A percentile compares a stretch with the other conserved stretches of the same genome.
Evolutionary conservation across 2,888 invertebrate genomes (phyloP).

Genomic region (Callyntrura sp.): DNA sequence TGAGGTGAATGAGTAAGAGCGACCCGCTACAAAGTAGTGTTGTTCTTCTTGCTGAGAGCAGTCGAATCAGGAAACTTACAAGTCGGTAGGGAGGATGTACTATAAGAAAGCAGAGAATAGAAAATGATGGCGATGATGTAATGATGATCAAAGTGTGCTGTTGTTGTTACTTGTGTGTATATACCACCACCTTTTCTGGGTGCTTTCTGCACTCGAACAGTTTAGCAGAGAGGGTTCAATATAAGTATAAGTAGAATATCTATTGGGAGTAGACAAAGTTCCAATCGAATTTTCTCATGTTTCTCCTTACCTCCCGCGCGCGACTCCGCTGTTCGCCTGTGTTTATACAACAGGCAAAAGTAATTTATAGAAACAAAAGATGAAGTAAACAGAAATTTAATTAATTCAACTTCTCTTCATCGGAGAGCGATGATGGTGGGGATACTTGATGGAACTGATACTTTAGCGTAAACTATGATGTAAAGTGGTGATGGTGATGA

Average conservation of each 20-base stretch:
- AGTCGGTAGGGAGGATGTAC: neutral
- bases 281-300: conserved; percentile 59
- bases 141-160: conserved; percentile 27
- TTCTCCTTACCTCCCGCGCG: no score
- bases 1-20: neutral
- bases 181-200: conserved; percentile 14
- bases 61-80: neutral
- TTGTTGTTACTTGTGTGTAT: no score
- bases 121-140: conserved; percentile 14
- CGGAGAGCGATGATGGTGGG: neutral
- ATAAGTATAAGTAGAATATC: conserved; percentile 15
- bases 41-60: neutral
- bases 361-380: conserved; percentile 66
- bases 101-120: neutral
- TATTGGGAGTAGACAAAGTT: conserved; percentile 5
- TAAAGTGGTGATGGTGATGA: conserved; percentile 10
- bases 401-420: conserved; percentile 60
- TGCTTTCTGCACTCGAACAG: neutral
- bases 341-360: conserved; percentile 47
- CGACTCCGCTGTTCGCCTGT: neutral
- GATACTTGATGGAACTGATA: neutral
- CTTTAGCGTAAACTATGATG: conserved; percentile 29
- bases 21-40: neutral
- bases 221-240: neutral
- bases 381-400: conserved; percentile 74